Evolutionary conservation across 2,797 vertebrate genomes (phyloP).

Genomic region (Poeciliopsis presidionis): DNA sequence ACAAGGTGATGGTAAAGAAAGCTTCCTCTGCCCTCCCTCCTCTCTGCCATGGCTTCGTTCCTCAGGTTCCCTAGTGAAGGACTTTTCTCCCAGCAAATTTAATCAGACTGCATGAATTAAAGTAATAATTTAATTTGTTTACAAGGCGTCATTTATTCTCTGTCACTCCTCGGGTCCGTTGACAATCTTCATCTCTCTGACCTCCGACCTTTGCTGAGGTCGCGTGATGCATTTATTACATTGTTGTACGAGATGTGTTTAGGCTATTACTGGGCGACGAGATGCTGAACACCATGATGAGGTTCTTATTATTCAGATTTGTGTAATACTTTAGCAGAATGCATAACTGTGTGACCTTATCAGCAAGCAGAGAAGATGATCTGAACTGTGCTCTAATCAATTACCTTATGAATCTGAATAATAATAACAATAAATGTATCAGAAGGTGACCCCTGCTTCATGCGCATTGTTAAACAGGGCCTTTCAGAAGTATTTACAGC

Average conservation of each 20-base stretch:
- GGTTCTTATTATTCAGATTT: slow-evolving; percentile 76
- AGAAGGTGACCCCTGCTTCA: background rate
- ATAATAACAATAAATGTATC: slow-evolving; percentile 24
- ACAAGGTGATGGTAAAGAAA: slow-evolving; percentile 46
- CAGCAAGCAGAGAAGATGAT: slow-evolving; percentile 48
- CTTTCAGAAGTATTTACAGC: background rate
- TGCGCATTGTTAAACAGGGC: background rate
- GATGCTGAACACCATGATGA: slow-evolving; percentile 72
- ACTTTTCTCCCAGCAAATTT: slow-evolving; percentile 75
- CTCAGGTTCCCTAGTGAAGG: slow-evolving; percentile 63
- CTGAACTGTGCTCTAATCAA: slow-evolving; percentile 43
- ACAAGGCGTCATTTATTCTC: slow-evolving; percentile 82
- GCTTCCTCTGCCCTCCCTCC: slow-evolving; percentile 35
- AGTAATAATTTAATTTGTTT: slow-evolving; percentile 85
- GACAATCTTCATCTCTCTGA: slow-evolving; percentile 70
- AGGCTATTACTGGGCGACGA: slow-evolving; percentile 66
- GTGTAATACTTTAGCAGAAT: slow-evolving; percentile 51
- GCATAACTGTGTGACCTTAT: slow-evolving; percentile 61
- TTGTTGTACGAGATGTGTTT: slow-evolving; percentile 62
- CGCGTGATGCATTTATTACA: slow-evolving; percentile 75
- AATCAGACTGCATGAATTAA: slow-evolving; percentile 86
- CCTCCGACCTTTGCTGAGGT: slow-evolving; percentile 75
- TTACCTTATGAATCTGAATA: slow-evolving; percentile 35
- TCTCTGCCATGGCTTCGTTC: slow-evolving; percentile 50
- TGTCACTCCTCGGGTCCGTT: slow-evolving; percentile 74